Evolutionary conservation across 2,888 invertebrate species (phyloP).

Genomic region (Eumerus sabulonum): DNA sequence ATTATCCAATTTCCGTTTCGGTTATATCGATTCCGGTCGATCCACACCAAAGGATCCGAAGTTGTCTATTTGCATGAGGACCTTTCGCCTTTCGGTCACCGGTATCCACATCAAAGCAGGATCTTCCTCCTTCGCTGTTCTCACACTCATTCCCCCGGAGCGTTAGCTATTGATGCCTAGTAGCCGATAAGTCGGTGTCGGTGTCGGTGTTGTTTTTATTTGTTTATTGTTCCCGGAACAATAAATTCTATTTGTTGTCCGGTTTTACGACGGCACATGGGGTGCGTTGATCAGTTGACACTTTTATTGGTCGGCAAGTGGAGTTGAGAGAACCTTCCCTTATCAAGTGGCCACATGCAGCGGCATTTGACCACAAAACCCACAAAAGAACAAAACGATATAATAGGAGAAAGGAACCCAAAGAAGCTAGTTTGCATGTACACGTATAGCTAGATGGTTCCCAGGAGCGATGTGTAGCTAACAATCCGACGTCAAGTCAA

Average conservation of each 20-base stretch:
- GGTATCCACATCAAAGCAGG: too few species aligned
- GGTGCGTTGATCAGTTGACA: constrained; percentile 39
- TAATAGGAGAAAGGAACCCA: too few species aligned
- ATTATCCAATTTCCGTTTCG: constrained; percentile 66
- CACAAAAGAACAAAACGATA: neutral
- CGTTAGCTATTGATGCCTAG: too few species aligned
- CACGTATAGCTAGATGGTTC: neutral
- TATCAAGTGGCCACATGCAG: constrained; percentile 48
- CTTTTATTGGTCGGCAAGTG: constrained; percentile 48
- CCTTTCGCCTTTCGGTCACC: neutral
- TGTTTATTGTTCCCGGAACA: constrained; percentile 54
- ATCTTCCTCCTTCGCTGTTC: too few species aligned
- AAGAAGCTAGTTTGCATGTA: constrained; percentile 17
- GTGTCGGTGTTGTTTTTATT: constrained; percentile 21
- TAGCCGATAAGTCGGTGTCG: constrained; percentile 7
- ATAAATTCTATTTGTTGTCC: constrained; percentile 30
- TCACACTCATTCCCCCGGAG: too few species aligned
- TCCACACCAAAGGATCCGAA: constrained; percentile 4
- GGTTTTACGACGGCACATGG: constrained; percentile 29
- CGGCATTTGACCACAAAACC: constrained; percentile 21
- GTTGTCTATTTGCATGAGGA: constrained; percentile 52
- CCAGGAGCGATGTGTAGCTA: neutral
- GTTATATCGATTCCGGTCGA: constrained; percentile 35
- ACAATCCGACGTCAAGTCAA: constrained; percentile 32
- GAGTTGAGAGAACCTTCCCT: neutral